A percentile compares a stretch with the other conserved stretches of the same genome.
phyloP scores from a whole-genome alignment of 2,113 vertebrate genomes.

The Plectropomus leopardus region DNA sequence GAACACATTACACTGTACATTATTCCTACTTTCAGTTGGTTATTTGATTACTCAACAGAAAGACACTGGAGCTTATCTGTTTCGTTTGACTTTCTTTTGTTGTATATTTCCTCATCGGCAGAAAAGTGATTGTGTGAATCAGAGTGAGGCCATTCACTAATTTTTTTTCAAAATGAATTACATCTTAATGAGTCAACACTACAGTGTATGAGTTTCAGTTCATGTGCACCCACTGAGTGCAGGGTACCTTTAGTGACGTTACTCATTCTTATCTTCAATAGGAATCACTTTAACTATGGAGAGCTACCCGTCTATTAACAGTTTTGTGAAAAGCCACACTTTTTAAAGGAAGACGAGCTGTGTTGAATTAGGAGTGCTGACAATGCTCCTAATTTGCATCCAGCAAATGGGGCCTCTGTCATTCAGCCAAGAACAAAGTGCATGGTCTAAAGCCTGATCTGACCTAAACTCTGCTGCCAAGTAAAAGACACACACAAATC shows the following conservation, averaged over 20 bases:
- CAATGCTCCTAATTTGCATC: conserved; percentile 76
- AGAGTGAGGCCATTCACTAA: conserved; percentile 20
- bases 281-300: conserved; percentile 32
- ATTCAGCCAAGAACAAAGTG: conserved; percentile 76
- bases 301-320: conserved; percentile 57
- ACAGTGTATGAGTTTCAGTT: conserved; percentile 54
- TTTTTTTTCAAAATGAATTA: conserved; percentile 56
- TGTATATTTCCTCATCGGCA: conserved; percentile 29
- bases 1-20: conserved; percentile 10
- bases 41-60: conserved; percentile 61
- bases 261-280: conserved; percentile 55
- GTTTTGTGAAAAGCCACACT: conserved; percentile 48
- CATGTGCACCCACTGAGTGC: conserved; percentile 24
- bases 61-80: not conserved
- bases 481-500: conserved; percentile 25
- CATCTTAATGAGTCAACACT: conserved; percentile 35
- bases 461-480: conserved; percentile 44
- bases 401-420: conserved; percentile 74
- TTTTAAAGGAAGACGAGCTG: conserved; percentile 52
- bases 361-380: conserved; percentile 66
- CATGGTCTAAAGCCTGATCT: conserved; percentile 54
- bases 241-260: conserved; percentile 34
- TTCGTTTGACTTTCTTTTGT: conserved; percentile 32
- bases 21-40: conserved; percentile 29
- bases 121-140: conserved; percentile 44